Evolutionary conservation across 2,888 invertebrate genomes (phyloP), one percentile per base, ranked within the genome.

Genomic region (Chydorus sphaericus): DNA sequence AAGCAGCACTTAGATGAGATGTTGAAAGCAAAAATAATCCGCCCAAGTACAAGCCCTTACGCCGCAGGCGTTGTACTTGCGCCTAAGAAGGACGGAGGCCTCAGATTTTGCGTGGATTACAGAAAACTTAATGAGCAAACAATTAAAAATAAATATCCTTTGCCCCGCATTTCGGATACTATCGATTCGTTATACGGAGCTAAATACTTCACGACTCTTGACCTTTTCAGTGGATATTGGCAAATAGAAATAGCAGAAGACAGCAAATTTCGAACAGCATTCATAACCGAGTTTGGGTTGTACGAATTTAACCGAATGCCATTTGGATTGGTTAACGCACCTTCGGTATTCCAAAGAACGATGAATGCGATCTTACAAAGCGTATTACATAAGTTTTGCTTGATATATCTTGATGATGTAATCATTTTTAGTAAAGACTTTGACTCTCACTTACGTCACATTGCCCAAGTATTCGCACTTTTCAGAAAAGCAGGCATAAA

Each of bases 251-350:
- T 64, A 51, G 53, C 50, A 2, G 48, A 56, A 11, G 48, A 37
- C 1, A 59, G 59, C 31, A 56, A 55, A 11, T 49, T 59, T 11
- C 63, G 64, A 29, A 64, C 63, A 0, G 63, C 63, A 2, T 66
- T 66, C 52, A 52, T 58, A 0, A 58, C 56, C 1, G 59, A 59
- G 3, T 18, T 57, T 10, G 62, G 63, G 1, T 57, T 61, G 2
- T 66, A 59, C 48, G 59, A 66, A 55, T 67, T 63, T 38, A 59
- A 55, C 10, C 59, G 61, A 2, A 61, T 65, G 60, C 63, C 63
- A 2, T 64, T 65, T 55, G 64, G 64, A 0, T 50, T 66, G 2
- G 51, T 55, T 3, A 63, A 63, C 53, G 63, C 63, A 1, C 54
- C 54, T 2, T 14, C 26, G 10, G n/a, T 28, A 2, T 54, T 55